Percentiles rank a stretch among this genome's conserved stretches.
These are phyloP conservation scores for Apomyelois bistriatella DNA, from an alignment of 2,888 invertebrate species.

Conservation along the genomic window DNA sequence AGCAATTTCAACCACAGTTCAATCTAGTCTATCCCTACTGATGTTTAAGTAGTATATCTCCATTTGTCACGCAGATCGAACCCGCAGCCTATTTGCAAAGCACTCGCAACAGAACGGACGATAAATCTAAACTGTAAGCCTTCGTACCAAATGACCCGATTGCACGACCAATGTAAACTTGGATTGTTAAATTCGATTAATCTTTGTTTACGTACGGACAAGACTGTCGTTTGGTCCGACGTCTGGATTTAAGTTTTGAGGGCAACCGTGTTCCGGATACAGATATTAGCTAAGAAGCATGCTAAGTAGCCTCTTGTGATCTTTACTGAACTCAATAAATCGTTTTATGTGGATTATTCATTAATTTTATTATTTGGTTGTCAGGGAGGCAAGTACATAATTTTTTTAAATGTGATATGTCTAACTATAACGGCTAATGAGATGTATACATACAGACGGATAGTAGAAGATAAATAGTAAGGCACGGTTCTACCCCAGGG, in stretches of 20 bases:
- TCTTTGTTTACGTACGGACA: slow-evolving; percentile 8
- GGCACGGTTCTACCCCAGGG: too few species aligned
- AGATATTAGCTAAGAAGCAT: too few species aligned
- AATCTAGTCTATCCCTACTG: background rate
- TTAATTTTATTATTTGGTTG: too few species aligned
- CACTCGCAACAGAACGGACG: slow-evolving; percentile 29
- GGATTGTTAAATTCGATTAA: slow-evolving; percentile 10
- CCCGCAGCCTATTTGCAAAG: slow-evolving; percentile 45
- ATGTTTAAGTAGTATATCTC: slow-evolving; percentile 5
- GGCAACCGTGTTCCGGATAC: background rate
- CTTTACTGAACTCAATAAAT: too few species aligned
- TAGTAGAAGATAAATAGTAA: too few species aligned
- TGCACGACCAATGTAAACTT: background rate
- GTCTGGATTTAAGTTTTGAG: slow-evolving; percentile 5
- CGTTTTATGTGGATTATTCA: too few species aligned
- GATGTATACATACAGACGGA: too few species aligned
- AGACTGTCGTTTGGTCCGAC: slow-evolving; percentile 1
- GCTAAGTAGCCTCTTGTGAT: too few species aligned
- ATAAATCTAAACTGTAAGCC: slow-evolving; percentile 26
- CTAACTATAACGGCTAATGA: too few species aligned
- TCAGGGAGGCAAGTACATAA: too few species aligned
- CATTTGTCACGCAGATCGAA: slow-evolving; percentile 46
- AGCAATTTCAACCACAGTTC: background rate
- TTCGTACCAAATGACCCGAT: slow-evolving; percentile 1
- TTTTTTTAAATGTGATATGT: too few species aligned